Percentiles rank a stretch among this genome's conserved stretches.
These are phyloP conservation scores for Coptodon rendalli DNA, from an alignment of 2,113 vertebrate species.

Conservation along the genomic window DNA sequence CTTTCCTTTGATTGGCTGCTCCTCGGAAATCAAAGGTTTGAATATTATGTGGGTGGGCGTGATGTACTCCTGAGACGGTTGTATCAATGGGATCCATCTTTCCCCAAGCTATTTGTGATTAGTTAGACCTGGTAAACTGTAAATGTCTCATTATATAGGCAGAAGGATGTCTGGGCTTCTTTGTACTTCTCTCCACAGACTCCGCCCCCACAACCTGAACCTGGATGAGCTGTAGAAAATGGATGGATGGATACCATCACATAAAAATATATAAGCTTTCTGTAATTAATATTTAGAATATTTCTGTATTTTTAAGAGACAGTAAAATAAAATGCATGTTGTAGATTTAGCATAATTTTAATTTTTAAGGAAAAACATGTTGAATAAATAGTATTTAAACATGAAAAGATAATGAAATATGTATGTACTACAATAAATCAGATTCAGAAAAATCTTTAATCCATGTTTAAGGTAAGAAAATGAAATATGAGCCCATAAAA, in stretches of 20 bases:
- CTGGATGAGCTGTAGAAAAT: neutral
- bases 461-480: neutral
- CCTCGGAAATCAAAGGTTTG: neutral
- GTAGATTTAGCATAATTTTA: neutral
- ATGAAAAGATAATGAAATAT: neutral
- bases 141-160: neutral
- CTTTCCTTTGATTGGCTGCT: neutral
- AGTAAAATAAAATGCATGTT: neutral
- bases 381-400: neutral
- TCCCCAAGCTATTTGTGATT: neutral
- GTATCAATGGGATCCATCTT: neutral
- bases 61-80: neutral
- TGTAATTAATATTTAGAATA: neutral
- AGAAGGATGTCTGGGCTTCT: neutral
- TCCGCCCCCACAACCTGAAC: neutral
- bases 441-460: neutral
- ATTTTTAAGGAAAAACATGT: neutral
- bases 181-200: neutral
- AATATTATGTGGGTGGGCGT: neutral
- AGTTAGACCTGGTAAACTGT: neutral
- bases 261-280: neutral
- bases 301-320: neutral
- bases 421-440: neutral
- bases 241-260: neutral
- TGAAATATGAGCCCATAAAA: neutral